These are phyloP conservation scores for Drosophila neonasuta DNA, from an alignment of 2,888 invertebrate species.

Conservation along the genomic window DNA sequence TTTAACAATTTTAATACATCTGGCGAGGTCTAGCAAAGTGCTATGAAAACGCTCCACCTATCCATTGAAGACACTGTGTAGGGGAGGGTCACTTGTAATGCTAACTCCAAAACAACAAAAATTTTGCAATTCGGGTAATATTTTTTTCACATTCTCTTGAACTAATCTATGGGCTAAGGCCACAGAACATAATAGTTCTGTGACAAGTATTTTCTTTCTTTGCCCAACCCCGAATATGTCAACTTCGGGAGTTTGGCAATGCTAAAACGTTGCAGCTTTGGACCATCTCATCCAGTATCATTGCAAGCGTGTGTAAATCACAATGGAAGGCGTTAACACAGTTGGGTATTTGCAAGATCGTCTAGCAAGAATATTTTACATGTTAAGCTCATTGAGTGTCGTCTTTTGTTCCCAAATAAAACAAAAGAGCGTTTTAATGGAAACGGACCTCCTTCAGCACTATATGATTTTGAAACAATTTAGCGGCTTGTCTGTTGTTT, in stretches of 20 bases:
- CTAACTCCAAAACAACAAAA: too few species aligned
- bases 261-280: slow-evolving; percentile 10
- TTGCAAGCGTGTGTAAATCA: slow-evolving; percentile 12
- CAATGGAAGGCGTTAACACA: slow-evolving; percentile 20
- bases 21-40: too few species aligned
- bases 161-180: too few species aligned
- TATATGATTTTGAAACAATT: slow-evolving; percentile 17
- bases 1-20: too few species aligned
- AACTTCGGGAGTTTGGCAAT: slow-evolving; percentile 6
- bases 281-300: slow-evolving; percentile 19
- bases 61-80: too few species aligned
- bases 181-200: too few species aligned
- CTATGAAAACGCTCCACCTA: too few species aligned
- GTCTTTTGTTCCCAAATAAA: slow-evolving; percentile 4
- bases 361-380: slow-evolving; percentile 2
- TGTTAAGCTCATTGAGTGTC: not conserved
- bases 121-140: too few species aligned
- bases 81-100: too few species aligned
- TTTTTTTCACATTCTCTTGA: too few species aligned
- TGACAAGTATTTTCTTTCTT: slow-evolving; percentile 4
- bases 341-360: slow-evolving; percentile 6
- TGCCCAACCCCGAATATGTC: slow-evolving; percentile 1
- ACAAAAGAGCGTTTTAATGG: not conserved
- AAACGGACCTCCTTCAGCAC: slow-evolving; percentile 6
- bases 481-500: slow-evolving; percentile 7